Evolutionary conservation across 53 echinoderm and acorn worm species (phyloP), one percentile per base, ranked within the genome.

Genomic region (Paracentrotus lividus): DNA sequence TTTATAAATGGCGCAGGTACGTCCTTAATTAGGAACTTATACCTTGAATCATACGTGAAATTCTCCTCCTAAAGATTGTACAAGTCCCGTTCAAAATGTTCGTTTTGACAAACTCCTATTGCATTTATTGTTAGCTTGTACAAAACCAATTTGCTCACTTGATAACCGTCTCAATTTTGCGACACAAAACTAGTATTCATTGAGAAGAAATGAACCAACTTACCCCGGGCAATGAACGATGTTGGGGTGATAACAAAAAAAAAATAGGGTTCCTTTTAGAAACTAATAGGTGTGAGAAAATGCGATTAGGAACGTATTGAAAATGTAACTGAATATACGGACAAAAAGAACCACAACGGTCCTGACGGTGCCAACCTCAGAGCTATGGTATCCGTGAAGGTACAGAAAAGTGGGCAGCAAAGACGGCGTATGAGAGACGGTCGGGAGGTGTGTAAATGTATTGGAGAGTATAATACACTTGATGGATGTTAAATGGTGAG

Each of bases 231-330:
- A 89, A 89, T 89, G 89, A 89, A 89, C 89, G 89, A 89, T 89
- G 66, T 24, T 64, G 44, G 58, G 58, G 58, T 44, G 45, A 65
- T 64, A 47, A 87, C 56, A 56, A 87, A 54, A 87, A 54, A 18
- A 87, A 54, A 87, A 54, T 5, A 18, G 87, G 87, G 60, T 89
- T 89, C 44, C 64, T 66, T 77, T 38, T 32, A 81, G 92, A 92
- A 92, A 77, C 78, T 92, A 78, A 92, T 92, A 92, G 92, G 57
- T 92, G 92, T 92, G 92, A 92, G 92, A 92, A 92, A 91, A 78
- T 78, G 61, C 55, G 92, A 92, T 78, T 92, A 54, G 77, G 59
- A 21, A 40, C 32, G 72, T 52, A 92, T 55, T 54, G 81, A 92
- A 92, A 92, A 78, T 92, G 92, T 92, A 92, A 92, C 91, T 78